Evolutionary conservation across 2,113 vertebrate species (phyloP).

Genomic region (Stegastes partitus): DNA sequence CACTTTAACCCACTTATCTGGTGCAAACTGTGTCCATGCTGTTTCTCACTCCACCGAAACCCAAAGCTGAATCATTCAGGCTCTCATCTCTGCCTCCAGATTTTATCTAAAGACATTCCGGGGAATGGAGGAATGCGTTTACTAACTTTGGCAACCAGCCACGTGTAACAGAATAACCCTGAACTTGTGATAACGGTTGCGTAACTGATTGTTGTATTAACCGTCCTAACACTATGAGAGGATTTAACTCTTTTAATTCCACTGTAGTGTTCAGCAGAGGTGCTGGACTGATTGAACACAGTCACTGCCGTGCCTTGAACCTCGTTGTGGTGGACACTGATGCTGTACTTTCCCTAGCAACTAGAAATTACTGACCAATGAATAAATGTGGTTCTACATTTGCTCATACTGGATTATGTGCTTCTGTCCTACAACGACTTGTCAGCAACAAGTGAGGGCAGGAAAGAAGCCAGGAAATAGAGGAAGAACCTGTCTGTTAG

Average conservation of each 20-base stretch:
- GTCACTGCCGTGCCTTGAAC: not conserved
- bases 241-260: not conserved
- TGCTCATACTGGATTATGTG: conserved; percentile 2
- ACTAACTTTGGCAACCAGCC: not conserved
- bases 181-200: not conserved
- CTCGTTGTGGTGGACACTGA: not conserved
- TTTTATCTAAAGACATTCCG: not conserved
- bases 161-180: not conserved
- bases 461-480: not conserved
- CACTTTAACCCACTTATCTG: not conserved
- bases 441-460: not conserved
- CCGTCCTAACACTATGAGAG: not conserved
- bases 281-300: conserved; percentile 5
- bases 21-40: not conserved
- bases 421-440: not conserved
- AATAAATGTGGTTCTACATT: conserved; percentile 51
- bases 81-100: rapidly evolving
- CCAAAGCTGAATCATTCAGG: not conserved
- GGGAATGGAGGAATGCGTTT: not conserved
- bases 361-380: conserved; percentile 39
- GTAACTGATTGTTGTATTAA: conserved; percentile 5
- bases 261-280: conserved; percentile 2
- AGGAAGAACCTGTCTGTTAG: not conserved
- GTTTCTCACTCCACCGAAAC: not conserved
- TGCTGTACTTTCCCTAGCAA: conserved; percentile 24